Base-by-base conservation (phyloP, 1,140 invertebrate species). In the Procambarus clarkii region DNA sequence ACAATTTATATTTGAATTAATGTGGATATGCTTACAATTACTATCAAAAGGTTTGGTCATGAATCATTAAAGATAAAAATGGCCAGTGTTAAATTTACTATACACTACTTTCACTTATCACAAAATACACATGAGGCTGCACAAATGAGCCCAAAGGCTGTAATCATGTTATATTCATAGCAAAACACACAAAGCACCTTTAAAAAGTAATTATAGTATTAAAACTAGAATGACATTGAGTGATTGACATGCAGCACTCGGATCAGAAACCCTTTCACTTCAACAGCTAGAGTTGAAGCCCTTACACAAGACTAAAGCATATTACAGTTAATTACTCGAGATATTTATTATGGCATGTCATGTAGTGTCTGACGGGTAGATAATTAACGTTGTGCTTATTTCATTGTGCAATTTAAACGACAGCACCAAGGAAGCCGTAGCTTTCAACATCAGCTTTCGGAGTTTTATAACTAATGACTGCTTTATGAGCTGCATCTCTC, bases 391-490 rank as follows among this genome's bases (percentile, higher is more conserved):
- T 83, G 81, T 83, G 58, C 24, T 46, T 44, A 11, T 69, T 69
- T 83, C 60, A 83, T 15, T 83, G 81, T 83, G 54, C 45, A 45
- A 21, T 24, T 83, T 8, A 45, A 64, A 45, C 69, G 58, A 45
- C 34, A 69, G 34, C 58, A 83, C 50, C 81, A 83, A 21, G 58
- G 81, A 83, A 83, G 60, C 60, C 69, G 60, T 69, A 69, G 45
- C 24, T 69, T 54, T 69, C 45, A 64, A 69, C 44, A 21, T 64
- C 58, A 9, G 46, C 24, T 69, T 45, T 45, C 8, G 45, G 34
- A 60, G 46, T 60, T 44, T n/a, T 44, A 44, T 34, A 3, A 13
- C 58, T 54, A 44, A 54, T 54, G 50, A 54, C 8, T 54, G 50
- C 13, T 54, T 54, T 54, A 9, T 54, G 50, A 54, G 50, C 50